Percentiles rank a stretch among this genome's conserved stretches.
phyloP scores from a whole-genome alignment of 2,797 vertebrate species.

The Halcyon smyrnensis region DNA sequence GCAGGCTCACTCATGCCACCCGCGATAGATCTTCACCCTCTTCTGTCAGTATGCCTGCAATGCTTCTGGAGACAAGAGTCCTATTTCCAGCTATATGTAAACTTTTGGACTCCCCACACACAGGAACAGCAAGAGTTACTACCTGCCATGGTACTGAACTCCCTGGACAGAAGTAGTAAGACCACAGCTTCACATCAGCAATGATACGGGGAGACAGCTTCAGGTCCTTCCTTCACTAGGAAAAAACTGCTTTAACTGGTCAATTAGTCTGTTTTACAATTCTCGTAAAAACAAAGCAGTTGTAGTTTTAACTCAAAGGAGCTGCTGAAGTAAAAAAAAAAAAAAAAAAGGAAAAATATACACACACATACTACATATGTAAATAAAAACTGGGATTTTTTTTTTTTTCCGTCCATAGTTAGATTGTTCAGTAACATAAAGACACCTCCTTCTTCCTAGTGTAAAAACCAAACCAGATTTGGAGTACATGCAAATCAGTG shows the following conservation, averaged over 20 bases:
- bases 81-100: neutral
- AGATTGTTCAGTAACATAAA: neutral
- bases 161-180: neutral
- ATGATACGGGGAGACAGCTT: neutral
- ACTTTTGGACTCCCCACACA: neutral
- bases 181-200: neutral
- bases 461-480: neutral
- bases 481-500: neutral
- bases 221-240: neutral
- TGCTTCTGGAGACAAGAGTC: neutral
- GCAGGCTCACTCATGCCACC: neutral
- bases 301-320: neutral
- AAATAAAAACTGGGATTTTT: neutral
- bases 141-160: neutral
- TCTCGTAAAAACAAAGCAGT: neutral
- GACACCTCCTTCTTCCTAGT: neutral
- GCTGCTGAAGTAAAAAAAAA: neutral
- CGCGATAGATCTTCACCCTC: neutral
- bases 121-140: neutral
- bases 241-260: neutral
- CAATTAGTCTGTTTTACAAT: neutral
- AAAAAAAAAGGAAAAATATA: neutral
- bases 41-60: neutral
- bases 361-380: neutral
- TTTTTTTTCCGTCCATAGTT: neutral